A percentile compares a stretch with the other conserved stretches of the same genome.
These are phyloP conservation scores for Auanema sp. DNA, from an alignment of 2,888 invertebrate species.

Conservation along the genomic window DNA sequence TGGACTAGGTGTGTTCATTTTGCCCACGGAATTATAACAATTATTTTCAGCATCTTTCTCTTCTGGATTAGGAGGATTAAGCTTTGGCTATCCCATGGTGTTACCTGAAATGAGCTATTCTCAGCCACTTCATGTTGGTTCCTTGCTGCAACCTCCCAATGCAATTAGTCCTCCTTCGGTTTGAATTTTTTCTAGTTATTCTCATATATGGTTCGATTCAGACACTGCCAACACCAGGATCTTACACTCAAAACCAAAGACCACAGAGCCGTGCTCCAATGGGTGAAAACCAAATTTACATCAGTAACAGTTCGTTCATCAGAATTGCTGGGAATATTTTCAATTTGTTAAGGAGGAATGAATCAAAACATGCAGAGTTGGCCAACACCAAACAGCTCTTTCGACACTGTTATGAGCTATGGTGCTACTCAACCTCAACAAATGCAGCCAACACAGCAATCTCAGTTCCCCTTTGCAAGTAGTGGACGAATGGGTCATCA, in stretches of 20 bases:
- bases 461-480: slow-evolving; percentile 16
- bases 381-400: slow-evolving; percentile 4
- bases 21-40: not conserved
- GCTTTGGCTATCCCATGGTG: slow-evolving; percentile 11
- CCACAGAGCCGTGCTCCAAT: too few species aligned
- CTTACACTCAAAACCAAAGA: not conserved
- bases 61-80: slow-evolving; percentile 12
- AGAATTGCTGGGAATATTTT: too few species aligned
- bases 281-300: too few species aligned
- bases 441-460: slow-evolving; percentile 4
- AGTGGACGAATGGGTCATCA: slow-evolving; percentile 8
- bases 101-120: slow-evolving; percentile 14
- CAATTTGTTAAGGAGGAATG: not conserved
- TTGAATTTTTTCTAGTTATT: not conserved
- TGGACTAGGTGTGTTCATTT: slow-evolving; percentile 12
- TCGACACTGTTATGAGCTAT: slow-evolving; percentile 8
- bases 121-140: not conserved
- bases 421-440: slow-evolving; percentile 12
- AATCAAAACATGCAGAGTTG: slow-evolving; percentile 10
- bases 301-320: too few species aligned
- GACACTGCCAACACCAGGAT: not conserved
- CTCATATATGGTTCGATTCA: not conserved
- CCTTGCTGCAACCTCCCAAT: slow-evolving; percentile 14
- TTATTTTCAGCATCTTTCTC: slow-evolving; percentile 18
- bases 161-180: slow-evolving; percentile 18